Conservation (phyloP, 2,888 invertebrate species). For the Flexamia atlantica region DNA sequence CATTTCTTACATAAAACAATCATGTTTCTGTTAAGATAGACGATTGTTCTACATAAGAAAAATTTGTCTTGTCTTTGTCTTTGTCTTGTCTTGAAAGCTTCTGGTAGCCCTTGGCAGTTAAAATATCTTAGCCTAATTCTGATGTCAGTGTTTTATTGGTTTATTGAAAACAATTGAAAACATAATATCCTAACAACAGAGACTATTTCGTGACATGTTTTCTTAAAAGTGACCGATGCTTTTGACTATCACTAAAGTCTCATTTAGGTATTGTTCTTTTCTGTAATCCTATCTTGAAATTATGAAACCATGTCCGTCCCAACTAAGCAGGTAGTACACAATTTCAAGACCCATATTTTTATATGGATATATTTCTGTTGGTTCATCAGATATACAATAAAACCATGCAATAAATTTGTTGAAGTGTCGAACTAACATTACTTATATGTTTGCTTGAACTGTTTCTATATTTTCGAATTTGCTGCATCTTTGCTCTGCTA, state of each 20-base stretch:
- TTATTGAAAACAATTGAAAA: background rate
- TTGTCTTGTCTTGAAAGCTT: background rate
- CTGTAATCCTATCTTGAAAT: background rate
- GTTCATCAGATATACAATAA: background rate
- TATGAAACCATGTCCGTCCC: slow-evolving; percentile 28
- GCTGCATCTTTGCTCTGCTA: background rate
- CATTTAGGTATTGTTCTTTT: background rate
- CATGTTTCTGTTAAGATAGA: too few relatives aligned
- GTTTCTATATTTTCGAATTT: background rate
- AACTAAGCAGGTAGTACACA: slow-evolving; percentile 1
- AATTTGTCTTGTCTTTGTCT: too few relatives aligned
- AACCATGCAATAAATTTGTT: slow-evolving; percentile 17
- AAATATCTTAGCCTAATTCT: background rate
- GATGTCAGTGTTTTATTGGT: background rate
- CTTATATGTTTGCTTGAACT: background rate
- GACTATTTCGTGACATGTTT: background rate
- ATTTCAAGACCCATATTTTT: slow-evolving; percentile 27
- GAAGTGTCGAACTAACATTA: background rate
- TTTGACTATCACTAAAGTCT: background rate
- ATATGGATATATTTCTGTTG: slow-evolving; percentile 20
- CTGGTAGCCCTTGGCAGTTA: background rate
- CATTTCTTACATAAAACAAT: too few relatives aligned
- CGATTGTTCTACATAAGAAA: too few relatives aligned
- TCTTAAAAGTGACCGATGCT: background rate
- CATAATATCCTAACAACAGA: too few relatives aligned